A percentile compares a stretch with the other conserved stretches of the same genome.
These are phyloP conservation scores for Elysia crispata DNA, from an alignment of 2,888 invertebrate genomes.

Conservation along the genomic window DNA sequence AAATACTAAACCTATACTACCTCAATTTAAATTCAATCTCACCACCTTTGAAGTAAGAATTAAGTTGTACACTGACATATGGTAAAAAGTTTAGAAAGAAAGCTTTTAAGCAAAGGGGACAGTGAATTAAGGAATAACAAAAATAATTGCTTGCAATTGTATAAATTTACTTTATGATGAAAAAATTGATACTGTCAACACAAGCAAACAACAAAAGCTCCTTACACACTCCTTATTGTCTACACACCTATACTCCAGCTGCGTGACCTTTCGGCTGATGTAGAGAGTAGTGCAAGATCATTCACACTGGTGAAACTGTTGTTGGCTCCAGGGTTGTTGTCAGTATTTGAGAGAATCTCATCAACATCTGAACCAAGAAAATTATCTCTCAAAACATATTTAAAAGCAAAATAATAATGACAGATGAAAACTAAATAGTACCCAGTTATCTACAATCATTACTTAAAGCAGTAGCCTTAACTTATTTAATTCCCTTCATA, in stretches of 20 bases:
- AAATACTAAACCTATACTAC: neutral
- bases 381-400: neutral
- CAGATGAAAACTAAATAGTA: too few species aligned
- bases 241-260: conserved; percentile 68
- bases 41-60: too few species aligned
- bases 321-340: too few species aligned
- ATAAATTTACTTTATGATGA: neutral
- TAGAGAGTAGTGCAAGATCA: conserved; percentile 36
- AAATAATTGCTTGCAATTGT: neutral
- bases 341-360: neutral
- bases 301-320: conserved; percentile 30
- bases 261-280: conserved; percentile 53
- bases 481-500: neutral
- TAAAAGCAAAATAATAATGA: too few species aligned
- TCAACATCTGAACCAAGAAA: neutral
- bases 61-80: too few species aligned
- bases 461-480: neutral
- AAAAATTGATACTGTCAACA: neutral
- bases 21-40: too few species aligned
- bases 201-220: neutral
- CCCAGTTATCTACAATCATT: too few species aligned
- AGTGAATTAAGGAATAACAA: too few species aligned
- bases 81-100: neutral
- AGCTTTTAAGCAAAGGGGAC: too few species aligned
- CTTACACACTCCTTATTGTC: neutral